Evolutionary conservation across 2,888 invertebrate genomes (phyloP).

Genomic region (Nomada ferruginata): DNA sequence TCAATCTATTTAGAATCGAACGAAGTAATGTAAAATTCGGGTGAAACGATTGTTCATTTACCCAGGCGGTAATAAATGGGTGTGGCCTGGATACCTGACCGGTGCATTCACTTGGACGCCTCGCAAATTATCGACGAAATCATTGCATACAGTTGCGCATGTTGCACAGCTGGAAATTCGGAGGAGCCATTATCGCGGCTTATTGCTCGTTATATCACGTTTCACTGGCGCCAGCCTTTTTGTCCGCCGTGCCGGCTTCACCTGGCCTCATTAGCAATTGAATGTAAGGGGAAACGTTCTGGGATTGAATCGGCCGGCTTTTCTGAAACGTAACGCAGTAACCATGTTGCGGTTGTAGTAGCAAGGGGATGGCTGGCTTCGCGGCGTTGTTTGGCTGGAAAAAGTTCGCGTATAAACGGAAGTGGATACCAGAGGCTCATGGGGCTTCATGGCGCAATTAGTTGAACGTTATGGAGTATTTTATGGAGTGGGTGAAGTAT

Average conservation of each 20-base stretch:
- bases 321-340: conserved; percentile 10
- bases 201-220: conserved; percentile 50
- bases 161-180: conserved; percentile 33
- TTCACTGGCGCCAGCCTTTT: conserved; percentile 27
- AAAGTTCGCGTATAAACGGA: conserved; percentile 14
- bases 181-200: conserved; percentile 43
- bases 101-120: conserved; percentile 37
- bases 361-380: background rate
- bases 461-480: background rate
- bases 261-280: conserved; percentile 48
- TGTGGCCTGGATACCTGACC: conserved; percentile 42
- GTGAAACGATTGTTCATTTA: conserved; percentile 19
- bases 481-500: background rate
- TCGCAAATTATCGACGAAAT: conserved; percentile 49
- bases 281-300: conserved; percentile 37
- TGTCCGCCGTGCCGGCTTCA: background rate
- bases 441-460: conserved; percentile 1
- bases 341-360: background rate
- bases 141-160: conserved; percentile 35
- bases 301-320: conserved; percentile 3
- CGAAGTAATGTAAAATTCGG: conserved; percentile 4
- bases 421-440: background rate
- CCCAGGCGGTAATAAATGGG: conserved; percentile 52
- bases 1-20: background rate
- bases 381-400: conserved; percentile 7